Conservation (phyloP, 2,797 vertebrate species). For the Sebastes baramenuke region DNA sequence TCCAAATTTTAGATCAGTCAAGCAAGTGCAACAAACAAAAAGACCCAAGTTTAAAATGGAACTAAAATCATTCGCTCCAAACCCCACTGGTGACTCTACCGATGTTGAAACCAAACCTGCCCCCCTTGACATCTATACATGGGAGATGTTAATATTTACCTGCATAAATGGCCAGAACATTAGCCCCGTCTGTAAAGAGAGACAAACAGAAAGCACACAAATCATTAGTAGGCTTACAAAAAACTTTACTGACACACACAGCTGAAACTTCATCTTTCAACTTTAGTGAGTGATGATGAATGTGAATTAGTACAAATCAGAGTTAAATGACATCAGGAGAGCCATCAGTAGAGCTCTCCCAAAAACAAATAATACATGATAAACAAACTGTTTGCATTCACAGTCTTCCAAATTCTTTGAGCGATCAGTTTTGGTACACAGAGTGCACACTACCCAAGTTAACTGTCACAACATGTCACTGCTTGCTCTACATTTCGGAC, state of each 20-base stretch:
- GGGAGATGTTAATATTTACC: slow-evolving; percentile 77
- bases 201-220: slow-evolving; percentile 13
- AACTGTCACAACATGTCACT: not conserved
- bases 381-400: not conserved
- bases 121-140: not conserved
- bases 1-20: too few relatives aligned
- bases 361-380: not conserved
- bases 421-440: not conserved
- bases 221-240: not conserved
- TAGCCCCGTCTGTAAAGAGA: slow-evolving; percentile 86
- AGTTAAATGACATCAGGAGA: not conserved
- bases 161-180: slow-evolving; percentile 95
- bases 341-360: not conserved
- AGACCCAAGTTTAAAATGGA: too few relatives aligned
- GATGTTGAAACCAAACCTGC: too few relatives aligned
- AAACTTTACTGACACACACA: not conserved
- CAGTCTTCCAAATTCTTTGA: not conserved
- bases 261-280: not conserved
- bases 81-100: too few relatives aligned
- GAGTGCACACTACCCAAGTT: not conserved
- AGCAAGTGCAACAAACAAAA: too few relatives aligned
- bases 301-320: not conserved
- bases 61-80: too few relatives aligned
- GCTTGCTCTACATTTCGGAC: not conserved
- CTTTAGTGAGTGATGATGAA: not conserved